phyloP scores from a whole-genome alignment of 2,113 vertebrate genomes.

The Tetrao urogallus region DNA sequence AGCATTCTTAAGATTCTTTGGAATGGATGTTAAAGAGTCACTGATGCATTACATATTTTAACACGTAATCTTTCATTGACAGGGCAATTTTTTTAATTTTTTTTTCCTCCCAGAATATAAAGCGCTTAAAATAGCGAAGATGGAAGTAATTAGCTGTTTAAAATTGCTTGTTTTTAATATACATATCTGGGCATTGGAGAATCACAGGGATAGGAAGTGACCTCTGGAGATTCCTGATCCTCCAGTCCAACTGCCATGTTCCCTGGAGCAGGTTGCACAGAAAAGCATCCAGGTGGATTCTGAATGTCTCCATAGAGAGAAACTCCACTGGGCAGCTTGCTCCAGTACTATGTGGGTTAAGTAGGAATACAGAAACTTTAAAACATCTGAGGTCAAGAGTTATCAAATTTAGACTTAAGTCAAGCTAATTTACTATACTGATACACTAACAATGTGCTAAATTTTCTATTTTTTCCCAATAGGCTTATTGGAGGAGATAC shows the following conservation, averaged over 20 bases:
- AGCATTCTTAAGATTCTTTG: neutral
- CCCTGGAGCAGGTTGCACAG: neutral
- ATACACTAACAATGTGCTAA: neutral
- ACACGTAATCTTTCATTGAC: neutral
- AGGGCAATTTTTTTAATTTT: neutral
- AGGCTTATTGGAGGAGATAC: conserved; percentile 87
- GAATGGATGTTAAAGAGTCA: neutral
- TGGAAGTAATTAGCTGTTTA: neutral
- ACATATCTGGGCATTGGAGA: neutral
- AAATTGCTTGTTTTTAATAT: neutral
- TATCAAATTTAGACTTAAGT: neutral
- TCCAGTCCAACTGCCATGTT: too few species aligned
- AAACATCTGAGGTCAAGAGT: neutral
- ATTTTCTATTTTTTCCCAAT: neutral
- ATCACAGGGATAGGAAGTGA: neutral
- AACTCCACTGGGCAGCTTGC: neutral
- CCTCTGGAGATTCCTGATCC: neutral
- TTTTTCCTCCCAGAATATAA: neutral
- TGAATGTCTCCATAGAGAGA: neutral
- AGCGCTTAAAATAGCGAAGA: neutral
- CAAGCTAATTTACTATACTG: neutral
- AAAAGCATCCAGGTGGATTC: neutral
- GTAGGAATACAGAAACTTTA: neutral
- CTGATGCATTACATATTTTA: neutral
- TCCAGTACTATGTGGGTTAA: neutral